Conservation (phyloP, 2,888 invertebrate species). For the Zygogramma bicolorata region DNA sequence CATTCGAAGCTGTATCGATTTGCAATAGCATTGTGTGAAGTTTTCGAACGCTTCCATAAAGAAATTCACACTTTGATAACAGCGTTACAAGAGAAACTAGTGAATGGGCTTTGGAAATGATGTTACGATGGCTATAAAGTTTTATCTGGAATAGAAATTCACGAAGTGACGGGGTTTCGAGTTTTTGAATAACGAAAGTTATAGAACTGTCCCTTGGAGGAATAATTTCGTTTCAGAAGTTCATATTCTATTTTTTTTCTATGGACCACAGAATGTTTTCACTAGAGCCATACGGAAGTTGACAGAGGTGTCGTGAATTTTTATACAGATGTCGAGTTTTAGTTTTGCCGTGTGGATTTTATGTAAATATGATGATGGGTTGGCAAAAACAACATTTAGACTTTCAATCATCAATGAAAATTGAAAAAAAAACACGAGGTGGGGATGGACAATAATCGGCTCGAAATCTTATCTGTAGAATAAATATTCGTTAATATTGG, state of each 20-base stretch:
- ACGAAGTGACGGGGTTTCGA: neutral
- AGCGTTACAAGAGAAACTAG: neutral
- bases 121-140: neutral
- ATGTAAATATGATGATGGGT: too few species aligned
- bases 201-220: neutral
- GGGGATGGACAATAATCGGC: too few species aligned
- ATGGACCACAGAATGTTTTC: neutral
- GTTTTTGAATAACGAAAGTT: neutral
- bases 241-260: neutral
- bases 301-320: too few species aligned
- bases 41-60: neutral
- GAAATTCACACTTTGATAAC: constrained; percentile 3
- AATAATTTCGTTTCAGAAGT: neutral
- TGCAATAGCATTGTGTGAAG: neutral
- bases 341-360: too few species aligned
- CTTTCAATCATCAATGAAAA: too few species aligned
- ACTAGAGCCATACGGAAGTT: too few species aligned
- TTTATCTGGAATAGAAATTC: neutral
- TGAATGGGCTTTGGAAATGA: neutral
- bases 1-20: neutral
- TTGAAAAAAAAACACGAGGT: too few species aligned
- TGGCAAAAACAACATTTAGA: too few species aligned
- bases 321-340: too few species aligned
- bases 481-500: too few species aligned
- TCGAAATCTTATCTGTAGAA: too few species aligned